Evolutionary conservation across 2,797 vertebrate genomes (phyloP).

Genomic region (Fringilla coelebs): DNA sequence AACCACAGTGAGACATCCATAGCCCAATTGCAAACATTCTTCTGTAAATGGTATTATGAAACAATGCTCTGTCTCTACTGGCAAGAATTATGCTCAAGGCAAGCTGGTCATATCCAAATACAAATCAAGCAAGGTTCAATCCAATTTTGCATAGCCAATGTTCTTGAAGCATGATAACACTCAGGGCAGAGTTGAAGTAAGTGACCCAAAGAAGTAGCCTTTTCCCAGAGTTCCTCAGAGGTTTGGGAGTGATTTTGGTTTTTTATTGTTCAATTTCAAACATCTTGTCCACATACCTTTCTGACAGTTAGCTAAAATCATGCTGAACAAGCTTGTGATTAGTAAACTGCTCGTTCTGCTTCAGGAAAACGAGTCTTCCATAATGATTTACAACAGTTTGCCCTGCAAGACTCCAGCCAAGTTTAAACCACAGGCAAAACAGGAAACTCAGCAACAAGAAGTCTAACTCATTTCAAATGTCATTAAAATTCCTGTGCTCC

Average conservation of each 20-base stretch:
- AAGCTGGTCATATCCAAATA: not conserved
- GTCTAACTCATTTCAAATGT: not conserved
- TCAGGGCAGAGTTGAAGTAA: not conserved
- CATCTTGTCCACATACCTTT: not conserved
- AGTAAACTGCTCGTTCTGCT: not conserved
- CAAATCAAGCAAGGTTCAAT: not conserved
- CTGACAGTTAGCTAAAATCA: not conserved
- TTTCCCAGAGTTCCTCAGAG: not conserved
- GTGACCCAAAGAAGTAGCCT: not conserved
- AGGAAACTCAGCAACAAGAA: not conserved
- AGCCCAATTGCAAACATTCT: not conserved
- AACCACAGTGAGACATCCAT: not conserved
- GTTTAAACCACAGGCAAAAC: not conserved
- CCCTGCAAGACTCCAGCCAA: not conserved
- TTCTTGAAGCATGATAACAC: not conserved
- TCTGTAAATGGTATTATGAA: not conserved
- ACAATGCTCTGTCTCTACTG: not conserved
- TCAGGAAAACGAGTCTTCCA: not conserved
- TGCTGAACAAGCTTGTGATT: constrained; percentile 13
- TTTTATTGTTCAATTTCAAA: not conserved
- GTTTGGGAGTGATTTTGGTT: not conserved
- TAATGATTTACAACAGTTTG: constrained; percentile 1
- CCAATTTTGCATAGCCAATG: not conserved
- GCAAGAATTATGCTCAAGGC: not conserved
- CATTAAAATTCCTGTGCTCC: not conserved